phyloP scores from a whole-genome alignment of 2,113 vertebrate genomes.

The Channa argus region DNA sequence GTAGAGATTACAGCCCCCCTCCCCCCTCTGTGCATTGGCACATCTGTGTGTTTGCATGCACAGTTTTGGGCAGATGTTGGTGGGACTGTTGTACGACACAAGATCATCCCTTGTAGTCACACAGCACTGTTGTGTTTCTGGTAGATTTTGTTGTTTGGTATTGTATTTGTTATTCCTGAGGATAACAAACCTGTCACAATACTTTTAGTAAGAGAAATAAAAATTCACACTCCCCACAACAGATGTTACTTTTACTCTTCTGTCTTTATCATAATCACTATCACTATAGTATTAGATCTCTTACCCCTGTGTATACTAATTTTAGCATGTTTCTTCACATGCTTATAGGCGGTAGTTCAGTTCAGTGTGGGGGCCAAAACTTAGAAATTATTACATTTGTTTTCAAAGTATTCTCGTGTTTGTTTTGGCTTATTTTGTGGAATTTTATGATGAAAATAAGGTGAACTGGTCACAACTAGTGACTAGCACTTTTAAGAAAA shows the following conservation, averaged over 20 bases:
- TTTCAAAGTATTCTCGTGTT: too few species aligned
- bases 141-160: slow-evolving; percentile 13
- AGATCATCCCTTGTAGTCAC: slow-evolving; percentile 14
- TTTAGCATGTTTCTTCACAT: too few species aligned
- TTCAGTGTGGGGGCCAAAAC: too few species aligned
- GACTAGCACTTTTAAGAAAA: background rate
- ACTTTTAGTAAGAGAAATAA: background rate
- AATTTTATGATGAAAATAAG: too few species aligned
- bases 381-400: too few species aligned
- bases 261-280: too few species aligned
- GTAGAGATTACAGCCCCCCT: slow-evolving; percentile 18
- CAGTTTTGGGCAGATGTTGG: slow-evolving; percentile 13
- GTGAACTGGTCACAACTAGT: background rate
- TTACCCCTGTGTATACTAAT: too few species aligned
- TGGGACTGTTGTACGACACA: background rate
- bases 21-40: slow-evolving; percentile 1
- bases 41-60: slow-evolving; percentile 7
- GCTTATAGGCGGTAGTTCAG: too few species aligned
- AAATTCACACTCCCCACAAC: slow-evolving; percentile 12
- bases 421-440: too few species aligned
- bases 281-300: too few species aligned
- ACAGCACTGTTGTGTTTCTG: slow-evolving; percentile 15
- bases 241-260: slow-evolving; percentile 4
- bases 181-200: slow-evolving; percentile 18
- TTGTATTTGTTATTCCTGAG: slow-evolving; percentile 27